Evolutionary conservation across 2,888 invertebrate species (phyloP).

Genomic region (Achlya flavicornis): DNA sequence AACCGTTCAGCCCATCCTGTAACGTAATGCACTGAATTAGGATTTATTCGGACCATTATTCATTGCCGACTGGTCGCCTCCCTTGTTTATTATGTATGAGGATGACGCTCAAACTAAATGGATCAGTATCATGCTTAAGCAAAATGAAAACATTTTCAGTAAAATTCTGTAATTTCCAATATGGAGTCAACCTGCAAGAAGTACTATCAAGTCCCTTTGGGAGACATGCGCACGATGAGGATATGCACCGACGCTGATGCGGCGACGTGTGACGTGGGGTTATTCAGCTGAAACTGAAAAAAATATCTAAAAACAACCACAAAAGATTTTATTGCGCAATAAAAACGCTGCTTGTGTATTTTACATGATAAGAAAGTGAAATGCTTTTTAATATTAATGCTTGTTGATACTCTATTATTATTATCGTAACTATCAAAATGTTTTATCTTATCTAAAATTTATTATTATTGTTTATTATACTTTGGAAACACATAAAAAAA

Average conservation of each 20-base stretch:
- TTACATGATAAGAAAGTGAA: no score
- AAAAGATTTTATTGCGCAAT: no score
- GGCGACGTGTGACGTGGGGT: no score
- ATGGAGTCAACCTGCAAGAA: not conserved
- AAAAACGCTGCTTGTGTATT: no score
- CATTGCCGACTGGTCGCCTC: slow-evolving; percentile 45
- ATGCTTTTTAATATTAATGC: no score
- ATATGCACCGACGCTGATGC: no score
- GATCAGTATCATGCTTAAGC: slow-evolving; percentile 25
- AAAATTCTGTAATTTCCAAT: not conserved
- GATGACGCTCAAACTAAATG: slow-evolving; percentile 22
- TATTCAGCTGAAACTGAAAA: no score
- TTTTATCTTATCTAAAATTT: not conserved
- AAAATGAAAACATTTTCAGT: slow-evolving; percentile 18
- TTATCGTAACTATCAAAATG: not conserved
- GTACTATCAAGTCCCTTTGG: not conserved
- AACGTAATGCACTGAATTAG: slow-evolving; percentile 64
- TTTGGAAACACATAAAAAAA: no score
- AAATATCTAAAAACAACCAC: no score
- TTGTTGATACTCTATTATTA: no score
- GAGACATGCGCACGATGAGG: no score
- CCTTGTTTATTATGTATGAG: slow-evolving; percentile 51
- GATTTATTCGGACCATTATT: slow-evolving; percentile 59
- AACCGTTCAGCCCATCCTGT: slow-evolving; percentile 40
- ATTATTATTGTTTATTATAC: no score